These are phyloP conservation scores for Istiophorus platypterus DNA, from an alignment of 2,113 vertebrate genomes.

Conservation along the genomic window DNA sequence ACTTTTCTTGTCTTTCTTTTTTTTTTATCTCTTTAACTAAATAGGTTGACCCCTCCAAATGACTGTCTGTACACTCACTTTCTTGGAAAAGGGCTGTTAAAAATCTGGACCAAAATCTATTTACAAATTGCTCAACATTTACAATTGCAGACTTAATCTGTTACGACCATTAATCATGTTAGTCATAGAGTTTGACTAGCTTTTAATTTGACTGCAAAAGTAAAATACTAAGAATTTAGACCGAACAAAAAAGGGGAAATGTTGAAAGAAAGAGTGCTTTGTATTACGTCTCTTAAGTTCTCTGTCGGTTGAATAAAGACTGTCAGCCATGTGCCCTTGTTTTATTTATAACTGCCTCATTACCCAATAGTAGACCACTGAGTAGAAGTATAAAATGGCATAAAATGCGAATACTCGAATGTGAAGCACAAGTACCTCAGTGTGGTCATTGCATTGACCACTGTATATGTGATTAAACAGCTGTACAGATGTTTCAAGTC, in stretches of 20 bases:
- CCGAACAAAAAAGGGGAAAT: too few species aligned
- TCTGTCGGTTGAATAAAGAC: too few species aligned
- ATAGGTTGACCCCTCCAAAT: neutral
- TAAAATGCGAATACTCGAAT: neutral
- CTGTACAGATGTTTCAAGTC: slow-evolving; percentile 18
- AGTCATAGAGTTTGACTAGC: neutral
- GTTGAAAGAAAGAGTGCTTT: too few species aligned
- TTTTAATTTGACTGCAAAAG: neutral
- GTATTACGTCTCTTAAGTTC: too few species aligned
- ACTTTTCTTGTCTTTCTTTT: neutral
- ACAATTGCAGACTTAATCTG: neutral
- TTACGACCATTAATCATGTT: neutral
- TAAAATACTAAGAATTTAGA: too few species aligned
- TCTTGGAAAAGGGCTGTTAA: too few species aligned
- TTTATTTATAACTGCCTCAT: too few species aligned
- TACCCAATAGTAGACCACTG: too few species aligned
- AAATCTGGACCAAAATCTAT: neutral
- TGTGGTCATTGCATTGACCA: neutral
- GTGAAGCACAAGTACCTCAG: neutral
- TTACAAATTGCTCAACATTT: neutral
- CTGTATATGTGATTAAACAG: slow-evolving; percentile 24
- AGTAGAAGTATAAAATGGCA: neutral
- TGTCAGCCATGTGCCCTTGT: too few species aligned
- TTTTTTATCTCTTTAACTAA: neutral
- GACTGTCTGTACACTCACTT: too few species aligned